Conservation (phyloP, 1,140 invertebrate species). For the Zaprionus capensis region DNA sequence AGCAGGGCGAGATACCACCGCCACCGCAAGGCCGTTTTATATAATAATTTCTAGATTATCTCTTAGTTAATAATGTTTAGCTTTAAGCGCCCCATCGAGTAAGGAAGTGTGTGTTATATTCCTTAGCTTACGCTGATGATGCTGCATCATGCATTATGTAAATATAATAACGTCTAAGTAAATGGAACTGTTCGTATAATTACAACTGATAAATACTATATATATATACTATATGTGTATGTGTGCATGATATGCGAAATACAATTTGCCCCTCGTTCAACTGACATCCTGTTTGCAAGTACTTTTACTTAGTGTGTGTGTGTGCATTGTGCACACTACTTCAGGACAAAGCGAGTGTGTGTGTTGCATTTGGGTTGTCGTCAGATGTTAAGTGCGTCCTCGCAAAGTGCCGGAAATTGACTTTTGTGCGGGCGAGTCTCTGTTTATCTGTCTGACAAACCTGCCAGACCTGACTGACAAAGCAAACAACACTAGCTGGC, state of each 20-base stretch:
- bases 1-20: conserved; percentile 36
- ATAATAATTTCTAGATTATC: conserved; percentile 47
- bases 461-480: conserved; percentile 5
- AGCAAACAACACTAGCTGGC: conserved; percentile 20
- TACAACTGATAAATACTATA: conserved; percentile 33
- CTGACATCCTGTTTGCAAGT: neutral
- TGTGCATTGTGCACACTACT: neutral
- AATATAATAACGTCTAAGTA: conserved; percentile 35
- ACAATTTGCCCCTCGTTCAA: conserved; percentile 36
- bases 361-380: conserved; percentile 1
- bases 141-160: conserved; percentile 29
- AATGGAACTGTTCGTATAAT: conserved; percentile 30
- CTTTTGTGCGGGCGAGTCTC: conserved; percentile 20
- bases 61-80: conserved; percentile 53
- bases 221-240: neutral
- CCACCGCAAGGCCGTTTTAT: conserved; percentile 40
- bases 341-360: neutral
- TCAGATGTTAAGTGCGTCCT: conserved; percentile 3
- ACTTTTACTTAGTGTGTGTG: neutral
- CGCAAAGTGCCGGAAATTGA: conserved; percentile 46
- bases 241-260: conserved; percentile 29
- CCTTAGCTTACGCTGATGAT: conserved; percentile 6
- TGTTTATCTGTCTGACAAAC: conserved; percentile 32
- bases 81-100: conserved; percentile 34
- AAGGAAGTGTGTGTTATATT: conserved; percentile 2